Evolutionary conservation across 1,140 invertebrate genomes (phyloP).

Genomic region (Euborellia annulipes): DNA sequence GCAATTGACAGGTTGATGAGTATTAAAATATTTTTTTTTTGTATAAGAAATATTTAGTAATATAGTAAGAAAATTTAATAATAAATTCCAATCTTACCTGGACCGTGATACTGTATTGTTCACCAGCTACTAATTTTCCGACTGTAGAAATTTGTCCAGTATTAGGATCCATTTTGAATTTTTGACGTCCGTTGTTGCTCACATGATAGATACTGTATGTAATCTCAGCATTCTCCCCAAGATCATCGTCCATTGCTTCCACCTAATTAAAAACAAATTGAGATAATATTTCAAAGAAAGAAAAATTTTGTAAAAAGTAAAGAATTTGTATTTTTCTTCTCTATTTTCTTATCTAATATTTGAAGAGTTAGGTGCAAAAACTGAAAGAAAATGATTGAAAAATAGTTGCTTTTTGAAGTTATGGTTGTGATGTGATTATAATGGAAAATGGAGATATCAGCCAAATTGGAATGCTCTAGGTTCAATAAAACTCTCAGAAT

Average conservation of each 20-base stretch:
- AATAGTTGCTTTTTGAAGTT: neutral
- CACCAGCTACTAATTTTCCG: constrained; percentile 63
- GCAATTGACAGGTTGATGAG: too few species aligned
- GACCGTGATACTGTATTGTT: constrained; percentile 76
- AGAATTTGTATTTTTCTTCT: neutral
- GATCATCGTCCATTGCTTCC: constrained; percentile 68
- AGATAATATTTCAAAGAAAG: too few species aligned
- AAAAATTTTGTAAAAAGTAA: too few species aligned
- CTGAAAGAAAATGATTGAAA: neutral
- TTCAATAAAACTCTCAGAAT: too few species aligned
- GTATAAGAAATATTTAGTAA: too few species aligned
- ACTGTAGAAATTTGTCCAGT: constrained; percentile 48
- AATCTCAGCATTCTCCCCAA: constrained; percentile 64
- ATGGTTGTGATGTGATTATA: too few species aligned
- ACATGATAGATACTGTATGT: constrained; percentile 76
- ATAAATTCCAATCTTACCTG: too few species aligned
- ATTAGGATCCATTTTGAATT: constrained; percentile 68
- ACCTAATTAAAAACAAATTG: constrained; percentile 30
- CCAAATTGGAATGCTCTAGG: too few species aligned
- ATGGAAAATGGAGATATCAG: too few species aligned
- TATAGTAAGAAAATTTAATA: too few species aligned
- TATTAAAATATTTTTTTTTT: too few species aligned
- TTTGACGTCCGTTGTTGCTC: constrained; percentile 71
- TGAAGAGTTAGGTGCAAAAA: neutral
- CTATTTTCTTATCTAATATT: neutral